Base-by-base conservation (phyloP, 2,113 vertebrate genomes). In the Sinocyclocheilus anophthalmus region DNA sequence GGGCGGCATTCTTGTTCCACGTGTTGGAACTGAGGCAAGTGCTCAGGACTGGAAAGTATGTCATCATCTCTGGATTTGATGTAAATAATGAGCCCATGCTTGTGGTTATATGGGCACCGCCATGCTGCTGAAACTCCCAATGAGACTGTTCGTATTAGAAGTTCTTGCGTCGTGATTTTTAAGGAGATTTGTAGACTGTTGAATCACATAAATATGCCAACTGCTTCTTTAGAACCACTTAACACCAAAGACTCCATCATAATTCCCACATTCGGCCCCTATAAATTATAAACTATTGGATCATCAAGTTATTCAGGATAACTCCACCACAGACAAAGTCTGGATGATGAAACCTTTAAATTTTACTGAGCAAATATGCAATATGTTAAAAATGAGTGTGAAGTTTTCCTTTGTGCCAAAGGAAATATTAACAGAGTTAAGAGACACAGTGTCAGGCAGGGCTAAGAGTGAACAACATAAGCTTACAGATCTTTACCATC, bases 1-100 rank as follows among this genome's bases (percentile, higher is more conserved):
- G 30, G 10, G 76, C 53, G 14, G 76, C 53, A 39, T 39, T 79
- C 61, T 26, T 53, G 63, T 30, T 55, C 42, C 80, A 70, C 11
- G 24, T 83, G 65, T 83, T 75, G 9, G 22, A 24, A 57, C 50
- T 18, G 9, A 84, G 11, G 42, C 22, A 42, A 37, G 33, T 76
- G 33, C 33, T 16, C 33, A 75, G 33, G 78, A 18, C 84, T 88
- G 84, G 85, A 88, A 86, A 88, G 70, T 86, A 70, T 84, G 50
- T 81, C 76, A 84, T 88, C 76, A 70, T 50, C 81, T 69, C 76
- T 77, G 70, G 80, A 61, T 65, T 83, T 65, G 72, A 84, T 81
- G 61, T 84, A 86, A 88, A 88, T 81, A 81, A 86, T 79, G 84
- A 83, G 76, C 48, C 30, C 69, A 72, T 81, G 53, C 13, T 76